Evolutionary conservation across 2,888 invertebrate genomes (phyloP).

Genomic region (Podabrus alpinus): DNA sequence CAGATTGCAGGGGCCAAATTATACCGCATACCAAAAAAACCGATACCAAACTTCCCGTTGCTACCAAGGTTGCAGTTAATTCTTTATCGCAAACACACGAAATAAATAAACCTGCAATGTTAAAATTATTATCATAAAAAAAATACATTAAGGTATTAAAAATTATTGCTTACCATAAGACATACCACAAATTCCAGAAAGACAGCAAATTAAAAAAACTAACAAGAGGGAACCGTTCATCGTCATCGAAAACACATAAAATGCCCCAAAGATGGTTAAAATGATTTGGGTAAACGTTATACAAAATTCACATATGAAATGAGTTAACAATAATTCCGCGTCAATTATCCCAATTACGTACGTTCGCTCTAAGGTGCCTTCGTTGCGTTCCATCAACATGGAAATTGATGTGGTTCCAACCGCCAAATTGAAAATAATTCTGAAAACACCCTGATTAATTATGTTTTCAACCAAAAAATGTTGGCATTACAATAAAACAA

Average conservation of each 20-base stretch:
- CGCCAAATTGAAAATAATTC: not conserved
- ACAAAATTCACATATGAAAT: not conserved
- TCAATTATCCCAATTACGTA: not conserved
- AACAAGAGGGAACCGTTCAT: constrained; percentile 75
- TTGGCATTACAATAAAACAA: not conserved
- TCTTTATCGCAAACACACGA: constrained; percentile 80
- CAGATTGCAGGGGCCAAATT: constrained; percentile 94
- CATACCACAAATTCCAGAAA: constrained; percentile 93
- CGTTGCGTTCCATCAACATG: constrained; percentile 14
- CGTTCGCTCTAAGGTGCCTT: not conserved
- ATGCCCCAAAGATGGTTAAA: constrained; percentile 78
- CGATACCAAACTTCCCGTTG: constrained; percentile 83
- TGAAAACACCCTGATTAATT: not conserved
- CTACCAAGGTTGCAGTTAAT: constrained; percentile 81
- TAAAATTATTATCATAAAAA: not conserved
- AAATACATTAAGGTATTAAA: not conserved
- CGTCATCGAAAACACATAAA: constrained; percentile 76
- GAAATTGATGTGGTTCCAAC: not conserved
- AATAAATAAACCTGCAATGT: constrained; percentile 79
- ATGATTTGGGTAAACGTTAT: constrained; percentile 49
- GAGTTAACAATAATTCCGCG: constrained; percentile 17
- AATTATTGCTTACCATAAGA: constrained; percentile 68
- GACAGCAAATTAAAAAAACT: constrained; percentile 74
- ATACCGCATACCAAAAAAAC: constrained; percentile 87
- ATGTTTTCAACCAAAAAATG: not conserved